Base-by-base conservation (phyloP, 2,113 vertebrate genomes). In the Neolamprologus devosi region DNA sequence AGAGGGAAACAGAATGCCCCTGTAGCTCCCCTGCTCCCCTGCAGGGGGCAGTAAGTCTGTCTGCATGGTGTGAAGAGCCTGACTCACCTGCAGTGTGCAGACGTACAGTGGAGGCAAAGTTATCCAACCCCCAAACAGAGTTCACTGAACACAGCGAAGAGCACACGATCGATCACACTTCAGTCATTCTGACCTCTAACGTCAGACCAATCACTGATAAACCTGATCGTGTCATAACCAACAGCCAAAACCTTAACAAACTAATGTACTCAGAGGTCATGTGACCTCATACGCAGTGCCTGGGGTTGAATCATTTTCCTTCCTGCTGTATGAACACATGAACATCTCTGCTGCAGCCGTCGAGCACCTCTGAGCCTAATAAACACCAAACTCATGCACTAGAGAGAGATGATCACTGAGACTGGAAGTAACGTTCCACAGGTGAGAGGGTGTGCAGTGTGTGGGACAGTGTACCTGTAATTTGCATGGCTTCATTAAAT, bases 1-100 rank as follows among this genome's bases (percentile, higher is more conserved):
- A 92, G 98, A 99, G 96, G 98, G 98, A 78, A 99, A 98, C 97
- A 96, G 96, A 82, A 98, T 98, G 98, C 98, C 98, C 88, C 96
- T 99, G 95, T 99, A 98, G 93, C 11, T 65, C 21, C 93, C 79
- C 84, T 4, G 40, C 5, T 11, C 14, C 2, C 92, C 92, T 89
- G 85, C 17, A 13, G 86, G 92, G 95, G 96, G 94, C 95, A 94
- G 95, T 96, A 95, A 96, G 96, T 96, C 87, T 55, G 57, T 37
- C 81, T 93, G 95, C 94, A 96, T 95, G 95, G 85, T 70, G 45
- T 78, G 73, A 3, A 78, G 4, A 78, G 10, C 45, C 45, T 13
- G 45, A 51, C 73, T 49, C 45, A 51, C 45, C 45, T 30, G 73
- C 68, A 73, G 40, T 26, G 68, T 42, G 68, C 73, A 51, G 45